Conservation (phyloP, 2,888 invertebrate genomes). For the Dasysyrphus tricinctus region DNA sequence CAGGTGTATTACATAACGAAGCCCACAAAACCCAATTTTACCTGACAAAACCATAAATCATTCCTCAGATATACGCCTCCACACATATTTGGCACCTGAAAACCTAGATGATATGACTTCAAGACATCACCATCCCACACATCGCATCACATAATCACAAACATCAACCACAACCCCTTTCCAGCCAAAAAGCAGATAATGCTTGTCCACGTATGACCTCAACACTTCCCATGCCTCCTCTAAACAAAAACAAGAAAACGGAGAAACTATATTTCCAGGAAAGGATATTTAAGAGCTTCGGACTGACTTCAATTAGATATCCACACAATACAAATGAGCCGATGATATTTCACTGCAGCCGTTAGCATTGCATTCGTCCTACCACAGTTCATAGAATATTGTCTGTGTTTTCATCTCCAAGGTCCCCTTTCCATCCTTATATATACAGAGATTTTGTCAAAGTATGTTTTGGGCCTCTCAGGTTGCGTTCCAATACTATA, state of each 20-base stretch:
- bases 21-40: slow-evolving; percentile 65
- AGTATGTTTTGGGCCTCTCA: slow-evolving; percentile 7
- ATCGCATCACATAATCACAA: slow-evolving; percentile 26
- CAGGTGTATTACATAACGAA: slow-evolving; percentile 49
- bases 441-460: not conserved
- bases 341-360: slow-evolving; percentile 70
- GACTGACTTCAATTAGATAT: slow-evolving; percentile 74
- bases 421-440: slow-evolving; percentile 12
- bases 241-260: slow-evolving; percentile 50
- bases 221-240: slow-evolving; percentile 17
- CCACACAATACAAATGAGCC: slow-evolving; percentile 74
- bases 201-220: slow-evolving; percentile 45
- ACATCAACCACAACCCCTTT: slow-evolving; percentile 31
- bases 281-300: slow-evolving; percentile 64
- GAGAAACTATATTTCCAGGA: slow-evolving; percentile 37
- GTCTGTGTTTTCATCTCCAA: slow-evolving; percentile 57
- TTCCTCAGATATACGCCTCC: slow-evolving; percentile 59
- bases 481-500: slow-evolving; percentile 36
- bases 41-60: slow-evolving; percentile 73
- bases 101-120: slow-evolving; percentile 38
- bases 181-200: slow-evolving; percentile 64
- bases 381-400: slow-evolving; percentile 41
- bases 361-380: slow-evolving; percentile 33
- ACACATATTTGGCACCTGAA: slow-evolving; percentile 38
- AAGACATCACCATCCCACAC: slow-evolving; percentile 50